phyloP scores from a whole-genome alignment of 2,113 vertebrate genomes.

The Sceloporus tristichus region DNA sequence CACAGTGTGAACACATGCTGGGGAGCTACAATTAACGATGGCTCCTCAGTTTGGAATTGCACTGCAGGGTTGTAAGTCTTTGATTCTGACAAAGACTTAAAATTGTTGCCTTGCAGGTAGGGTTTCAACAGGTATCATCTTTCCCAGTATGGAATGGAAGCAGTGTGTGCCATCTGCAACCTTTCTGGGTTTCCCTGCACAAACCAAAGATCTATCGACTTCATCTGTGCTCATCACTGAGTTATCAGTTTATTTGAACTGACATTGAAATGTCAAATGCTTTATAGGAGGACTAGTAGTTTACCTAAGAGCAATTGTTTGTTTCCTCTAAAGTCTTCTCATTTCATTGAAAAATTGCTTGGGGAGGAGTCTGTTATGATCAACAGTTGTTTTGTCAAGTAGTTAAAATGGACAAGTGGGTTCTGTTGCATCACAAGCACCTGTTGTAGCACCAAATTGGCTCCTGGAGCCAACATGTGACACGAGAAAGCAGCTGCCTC shows the following conservation, averaged over 20 bases:
- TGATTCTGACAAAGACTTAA: background rate
- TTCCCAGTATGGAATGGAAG: background rate
- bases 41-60: background rate
- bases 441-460: background rate
- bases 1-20: background rate
- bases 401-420: background rate
- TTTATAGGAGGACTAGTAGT: background rate
- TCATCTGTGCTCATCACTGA: no score
- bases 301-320: background rate
- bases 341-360: background rate
- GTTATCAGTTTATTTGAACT: background rate
- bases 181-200: background rate
- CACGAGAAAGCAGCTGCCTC: constrained; percentile 10
- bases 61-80: background rate
- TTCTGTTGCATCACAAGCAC: background rate
- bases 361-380: background rate
- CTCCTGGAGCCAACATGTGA: background rate
- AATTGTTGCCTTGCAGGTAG: background rate
- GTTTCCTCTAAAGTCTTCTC: background rate
- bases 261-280: background rate
- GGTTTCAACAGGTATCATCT: background rate
- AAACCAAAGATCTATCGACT: no score
- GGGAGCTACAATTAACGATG: background rate
- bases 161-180: background rate
- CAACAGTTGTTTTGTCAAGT: background rate